phyloP scores from a whole-genome alignment of 2,797 vertebrate species.

The Caiman crocodilus region DNA sequence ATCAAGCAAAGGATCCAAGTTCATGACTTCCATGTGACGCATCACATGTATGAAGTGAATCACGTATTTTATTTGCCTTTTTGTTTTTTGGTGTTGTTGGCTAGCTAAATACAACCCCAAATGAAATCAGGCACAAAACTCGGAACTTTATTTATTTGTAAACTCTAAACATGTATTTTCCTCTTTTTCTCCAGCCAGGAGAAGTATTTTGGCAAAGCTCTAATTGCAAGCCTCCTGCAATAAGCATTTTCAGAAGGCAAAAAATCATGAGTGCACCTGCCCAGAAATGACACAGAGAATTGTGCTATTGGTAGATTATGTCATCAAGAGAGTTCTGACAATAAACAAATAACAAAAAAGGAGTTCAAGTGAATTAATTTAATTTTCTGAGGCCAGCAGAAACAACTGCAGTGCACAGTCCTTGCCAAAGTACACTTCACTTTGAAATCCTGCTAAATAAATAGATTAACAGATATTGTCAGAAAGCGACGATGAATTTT shows the following conservation, averaged over 20 bases:
- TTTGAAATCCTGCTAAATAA: not conserved
- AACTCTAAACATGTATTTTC: not conserved
- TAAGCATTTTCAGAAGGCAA: not conserved
- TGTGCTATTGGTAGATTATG: not conserved
- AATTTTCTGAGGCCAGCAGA: not conserved
- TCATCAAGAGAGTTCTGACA: not conserved
- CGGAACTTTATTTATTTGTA: conserved; percentile 6
- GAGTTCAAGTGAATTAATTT: not conserved
- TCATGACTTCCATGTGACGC: conserved; percentile 1
- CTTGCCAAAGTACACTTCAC: not conserved
- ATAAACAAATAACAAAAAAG: not conserved
- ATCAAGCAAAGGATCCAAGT: conserved; percentile 21
- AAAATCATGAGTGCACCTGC: not conserved
- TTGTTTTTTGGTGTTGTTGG: not conserved
- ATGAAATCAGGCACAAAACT: not conserved
- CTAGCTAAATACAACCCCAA: conserved; percentile 18
- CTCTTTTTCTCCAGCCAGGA: not conserved
- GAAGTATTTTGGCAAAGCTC: not conserved
- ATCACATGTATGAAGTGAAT: not conserved
- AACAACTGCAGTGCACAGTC: not conserved
- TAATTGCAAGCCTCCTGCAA: not conserved
- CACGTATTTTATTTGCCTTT: not conserved
- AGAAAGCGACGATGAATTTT: not conserved
- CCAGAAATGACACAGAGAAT: not conserved
- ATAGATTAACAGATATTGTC: not conserved